Base-by-base conservation (phyloP, 2,888 invertebrate species). In the Phrixothrix hirtus region DNA sequence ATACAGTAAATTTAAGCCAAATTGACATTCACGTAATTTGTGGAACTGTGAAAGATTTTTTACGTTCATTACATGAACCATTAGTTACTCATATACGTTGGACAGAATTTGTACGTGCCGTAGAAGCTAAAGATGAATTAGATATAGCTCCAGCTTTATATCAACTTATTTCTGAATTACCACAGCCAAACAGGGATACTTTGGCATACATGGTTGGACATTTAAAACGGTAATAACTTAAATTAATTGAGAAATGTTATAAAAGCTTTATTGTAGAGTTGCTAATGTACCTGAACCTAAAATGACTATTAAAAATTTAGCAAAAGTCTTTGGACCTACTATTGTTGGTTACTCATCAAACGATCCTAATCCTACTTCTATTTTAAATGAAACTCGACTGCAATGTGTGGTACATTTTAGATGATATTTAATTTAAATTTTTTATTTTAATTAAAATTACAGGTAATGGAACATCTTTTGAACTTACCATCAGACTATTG, bases 21-120 rank as follows among this genome's bases (percentile, higher is more conserved):
- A 79, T 85, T 10, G 92, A 99, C 72, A 81, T 96, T 16, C 88
- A 96, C 75, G 90, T 90, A 0, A 80, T 99, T 21, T 95, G 96
- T 75, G 93, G 96, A 32, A 92, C 92, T 55, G 81, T 99, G 34
- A 99, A 98, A 78, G 92, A 94, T 76, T 99, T 99, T 77, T 79
- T 99, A 46, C 84, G 94, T 2, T 84, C 86, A 0, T 79, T 99
- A 14, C 86, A 87, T 44, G 98, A 99, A 73, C 94, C 98, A 0
- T 78, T 99, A 0, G 85, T 97, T 45, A 92, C 95, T 0, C 83
- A 81, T 36, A 81, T 83, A 10, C 81, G 92, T 38, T 92, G 94
- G 91, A 81, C 83, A 9, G 88, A 89, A 72, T 94, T 95, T 75
- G 84, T 88, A 53, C 74, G 79, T 3, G 89, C 91, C 0, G 84